Conservation (phyloP, 2,888 invertebrate species). For the Neoascia interrupta region DNA sequence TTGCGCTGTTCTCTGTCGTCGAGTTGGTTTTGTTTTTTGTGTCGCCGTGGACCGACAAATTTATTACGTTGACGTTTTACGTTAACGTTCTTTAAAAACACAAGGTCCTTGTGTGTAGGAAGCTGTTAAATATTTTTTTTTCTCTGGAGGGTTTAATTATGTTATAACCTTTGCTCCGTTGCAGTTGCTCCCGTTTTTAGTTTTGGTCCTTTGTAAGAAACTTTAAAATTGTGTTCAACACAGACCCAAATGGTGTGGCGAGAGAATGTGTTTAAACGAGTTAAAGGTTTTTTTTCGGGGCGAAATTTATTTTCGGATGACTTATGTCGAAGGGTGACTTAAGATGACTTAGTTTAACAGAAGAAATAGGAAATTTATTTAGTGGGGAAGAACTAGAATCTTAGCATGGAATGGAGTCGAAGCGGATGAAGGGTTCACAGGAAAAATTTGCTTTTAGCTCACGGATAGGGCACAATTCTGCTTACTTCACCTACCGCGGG, state of each 20-base stretch:
- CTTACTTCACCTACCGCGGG: too few relatives aligned
- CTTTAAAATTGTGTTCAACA: conserved; percentile 17
- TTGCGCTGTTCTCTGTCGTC: neutral
- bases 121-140: conserved; percentile 39
- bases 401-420: too few relatives aligned
- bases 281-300: conserved; percentile 9
- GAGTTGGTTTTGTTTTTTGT: neutral
- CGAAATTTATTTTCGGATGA: neutral
- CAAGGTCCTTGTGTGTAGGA: conserved; percentile 36
- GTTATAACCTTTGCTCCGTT: conserved; percentile 45
- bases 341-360: too few relatives aligned
- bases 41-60: conserved; percentile 24
- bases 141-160: conserved; percentile 51
- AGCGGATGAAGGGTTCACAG: too few relatives aligned
- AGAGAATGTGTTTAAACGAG: conserved; percentile 28
- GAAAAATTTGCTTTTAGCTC: too few relatives aligned
- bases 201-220: neutral
- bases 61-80: conserved; percentile 44
- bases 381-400: too few relatives aligned
- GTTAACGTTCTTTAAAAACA: neutral
- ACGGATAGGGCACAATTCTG: too few relatives aligned
- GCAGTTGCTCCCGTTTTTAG: neutral
- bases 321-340: too few relatives aligned
- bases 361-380: too few relatives aligned
- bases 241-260: conserved; percentile 19